A percentile compares a stretch with the other conserved stretches of the same genome.
phyloP scores from a whole-genome alignment of 1,140 invertebrate species.

The Leptinotarsa defecta region DNA sequence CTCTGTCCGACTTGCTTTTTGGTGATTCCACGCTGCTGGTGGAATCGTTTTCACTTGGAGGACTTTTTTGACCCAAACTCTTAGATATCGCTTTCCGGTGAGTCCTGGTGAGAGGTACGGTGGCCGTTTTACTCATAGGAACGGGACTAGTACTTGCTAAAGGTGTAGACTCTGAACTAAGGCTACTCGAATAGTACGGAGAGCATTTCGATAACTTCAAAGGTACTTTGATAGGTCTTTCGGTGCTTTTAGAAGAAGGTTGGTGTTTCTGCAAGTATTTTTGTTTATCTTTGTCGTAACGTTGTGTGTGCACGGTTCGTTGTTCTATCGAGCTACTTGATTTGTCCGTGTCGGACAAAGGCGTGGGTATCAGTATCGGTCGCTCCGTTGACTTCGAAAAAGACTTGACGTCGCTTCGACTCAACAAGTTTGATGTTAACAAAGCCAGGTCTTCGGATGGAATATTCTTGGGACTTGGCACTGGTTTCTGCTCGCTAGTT shows the following conservation, averaged over 20 bases:
- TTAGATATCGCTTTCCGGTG: conserved; percentile 51
- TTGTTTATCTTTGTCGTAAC: conserved; percentile 54
- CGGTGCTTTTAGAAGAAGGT: conserved; percentile 48
- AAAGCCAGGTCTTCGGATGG: conserved; percentile 49
- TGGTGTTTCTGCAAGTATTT: conserved; percentile 49
- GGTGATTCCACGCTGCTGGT: conserved; percentile 68
- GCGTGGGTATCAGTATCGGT: conserved; percentile 48
- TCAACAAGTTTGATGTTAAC: conserved; percentile 28
- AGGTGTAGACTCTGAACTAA: conserved; percentile 64
- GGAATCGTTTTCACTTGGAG: conserved; percentile 70
- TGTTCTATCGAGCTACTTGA: conserved; percentile 53
- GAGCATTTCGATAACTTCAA: conserved; percentile 68
- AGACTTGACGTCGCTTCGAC: conserved; percentile 31
- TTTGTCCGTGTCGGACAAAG: conserved; percentile 52
- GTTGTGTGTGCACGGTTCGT: conserved; percentile 50
- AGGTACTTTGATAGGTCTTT: conserved; percentile 60
- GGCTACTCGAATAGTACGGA: conserved; percentile 71
- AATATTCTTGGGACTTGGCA: conserved; percentile 50
- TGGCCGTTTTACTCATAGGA: conserved; percentile 52
- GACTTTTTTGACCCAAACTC: conserved; percentile 60
- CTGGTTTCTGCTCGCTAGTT: conserved; percentile 36
- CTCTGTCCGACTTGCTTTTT: conserved; percentile 62
- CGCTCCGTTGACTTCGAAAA: conserved; percentile 52
- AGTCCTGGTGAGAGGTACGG: conserved; percentile 52
- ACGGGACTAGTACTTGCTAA: conserved; percentile 47